Evolutionary conservation across 2,888 invertebrate species (phyloP).

Genomic region (Cheilosia variabilis): DNA sequence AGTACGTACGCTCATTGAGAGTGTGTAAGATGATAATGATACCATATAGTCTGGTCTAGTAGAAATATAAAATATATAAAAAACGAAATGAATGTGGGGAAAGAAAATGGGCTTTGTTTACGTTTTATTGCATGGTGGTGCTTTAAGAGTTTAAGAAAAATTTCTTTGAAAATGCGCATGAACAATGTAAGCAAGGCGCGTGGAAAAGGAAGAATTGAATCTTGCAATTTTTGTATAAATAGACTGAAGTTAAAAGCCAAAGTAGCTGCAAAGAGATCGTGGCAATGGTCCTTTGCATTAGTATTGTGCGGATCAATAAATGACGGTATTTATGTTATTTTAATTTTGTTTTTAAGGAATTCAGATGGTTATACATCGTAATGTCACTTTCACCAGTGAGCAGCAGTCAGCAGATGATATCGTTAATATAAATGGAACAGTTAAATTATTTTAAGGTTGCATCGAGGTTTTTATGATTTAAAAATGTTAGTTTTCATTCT

Average conservation of each 20-base stretch:
- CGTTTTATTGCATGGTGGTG: constrained; percentile 7
- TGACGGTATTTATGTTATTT: neutral
- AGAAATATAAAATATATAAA: neutral
- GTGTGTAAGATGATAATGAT: constrained; percentile 37
- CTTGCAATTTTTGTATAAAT: too few species aligned
- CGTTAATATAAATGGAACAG: too few species aligned
- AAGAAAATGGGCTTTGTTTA: constrained; percentile 1
- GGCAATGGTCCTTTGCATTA: neutral
- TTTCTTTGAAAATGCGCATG: too few species aligned
- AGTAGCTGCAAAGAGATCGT: too few species aligned
- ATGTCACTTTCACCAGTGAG: too few species aligned
- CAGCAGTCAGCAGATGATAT: too few species aligned
- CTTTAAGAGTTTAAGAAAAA: neutral
- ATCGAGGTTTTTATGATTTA: neutral
- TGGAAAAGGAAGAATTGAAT: too few species aligned
- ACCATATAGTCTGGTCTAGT: constrained; percentile 3
- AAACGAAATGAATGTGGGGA: neutral
- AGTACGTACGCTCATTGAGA: constrained; percentile 6
- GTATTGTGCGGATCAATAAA: neutral
- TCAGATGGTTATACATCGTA: neutral
- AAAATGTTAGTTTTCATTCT: too few species aligned
- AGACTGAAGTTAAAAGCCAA: too few species aligned
- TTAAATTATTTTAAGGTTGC: too few species aligned
- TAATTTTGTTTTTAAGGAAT: neutral
- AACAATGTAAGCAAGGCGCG: too few species aligned